Conservation (phyloP, 2,797 vertebrate species). For the Molossus molossus region DNA sequence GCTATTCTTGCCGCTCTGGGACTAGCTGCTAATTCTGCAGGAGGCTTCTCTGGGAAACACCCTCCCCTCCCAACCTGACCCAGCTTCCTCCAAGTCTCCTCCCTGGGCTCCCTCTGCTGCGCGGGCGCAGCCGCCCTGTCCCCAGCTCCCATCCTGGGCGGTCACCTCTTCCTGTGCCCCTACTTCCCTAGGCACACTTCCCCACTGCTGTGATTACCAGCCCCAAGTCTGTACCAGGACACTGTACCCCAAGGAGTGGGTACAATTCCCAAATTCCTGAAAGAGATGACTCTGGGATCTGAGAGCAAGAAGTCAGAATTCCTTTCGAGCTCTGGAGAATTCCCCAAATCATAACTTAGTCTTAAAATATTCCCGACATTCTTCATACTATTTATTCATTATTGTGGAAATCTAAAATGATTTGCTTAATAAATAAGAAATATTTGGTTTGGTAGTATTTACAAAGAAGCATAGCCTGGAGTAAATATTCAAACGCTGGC, state of each 20-base stretch:
- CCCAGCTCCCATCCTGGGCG: no score
- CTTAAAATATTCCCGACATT: neutral
- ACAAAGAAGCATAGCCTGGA: neutral
- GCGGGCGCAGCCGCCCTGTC: neutral
- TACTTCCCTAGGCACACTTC: neutral
- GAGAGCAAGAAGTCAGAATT: neutral
- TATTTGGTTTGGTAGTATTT: neutral
- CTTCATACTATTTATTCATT: neutral
- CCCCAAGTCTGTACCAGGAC: neutral
- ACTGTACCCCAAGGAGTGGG: neutral
- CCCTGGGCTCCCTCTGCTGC: accelerated
- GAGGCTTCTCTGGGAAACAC: neutral
- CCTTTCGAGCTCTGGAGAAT: neutral
- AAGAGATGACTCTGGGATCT: neutral
- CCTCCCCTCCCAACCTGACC: neutral
- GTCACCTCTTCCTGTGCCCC: neutral
- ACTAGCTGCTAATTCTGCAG: neutral
- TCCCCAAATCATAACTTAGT: neutral
- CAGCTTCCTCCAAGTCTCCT: neutral
- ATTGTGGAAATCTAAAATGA: neutral
- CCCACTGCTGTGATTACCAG: neutral
- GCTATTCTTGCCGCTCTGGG: neutral
- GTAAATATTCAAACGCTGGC: accelerated
- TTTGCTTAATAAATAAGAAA: neutral
- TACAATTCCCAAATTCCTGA: neutral